These are phyloP conservation scores for Drosophila anomalata DNA, from an alignment of 2,888 invertebrate genomes.

Conservation along the genomic window DNA sequence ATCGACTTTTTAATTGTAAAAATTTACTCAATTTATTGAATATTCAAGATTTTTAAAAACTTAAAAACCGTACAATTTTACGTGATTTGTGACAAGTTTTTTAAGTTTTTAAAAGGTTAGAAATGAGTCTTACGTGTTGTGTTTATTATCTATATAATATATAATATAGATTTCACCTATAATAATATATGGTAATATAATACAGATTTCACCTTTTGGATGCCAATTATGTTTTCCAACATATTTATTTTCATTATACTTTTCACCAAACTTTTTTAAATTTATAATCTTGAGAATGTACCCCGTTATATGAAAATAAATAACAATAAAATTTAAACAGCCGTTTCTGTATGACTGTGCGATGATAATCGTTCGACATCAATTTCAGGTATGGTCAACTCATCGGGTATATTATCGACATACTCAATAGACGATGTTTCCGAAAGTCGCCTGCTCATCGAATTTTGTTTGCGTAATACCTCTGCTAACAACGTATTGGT, in stretches of 20 bases:
- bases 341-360: slow-evolving; percentile 97
- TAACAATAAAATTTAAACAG: slow-evolving; percentile 87
- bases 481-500: slow-evolving; percentile 96
- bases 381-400: slow-evolving; percentile 95
- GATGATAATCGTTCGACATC: slow-evolving; percentile 96
- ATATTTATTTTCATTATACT: not conserved
- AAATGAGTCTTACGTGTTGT: too few relatives aligned
- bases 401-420: slow-evolving; percentile 94
- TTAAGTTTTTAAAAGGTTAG: not conserved
- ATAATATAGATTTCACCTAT: too few relatives aligned
- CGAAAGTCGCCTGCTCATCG: slow-evolving; percentile 95
- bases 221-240: not conserved
- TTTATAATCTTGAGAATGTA: not conserved
- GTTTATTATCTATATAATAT: too few relatives aligned
- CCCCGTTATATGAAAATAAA: not conserved
- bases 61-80: not conserved
- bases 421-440: slow-evolving; percentile 96
- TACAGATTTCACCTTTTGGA: too few relatives aligned
- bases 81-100: not conserved
- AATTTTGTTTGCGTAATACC: slow-evolving; percentile 96
- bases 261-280: not conserved
- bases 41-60: not conserved
- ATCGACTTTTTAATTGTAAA: not conserved
- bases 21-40: not conserved
- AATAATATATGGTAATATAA: too few relatives aligned